Base-by-base conservation (phyloP, 2,797 vertebrate species). In the Gymnocypris eckloni region DNA sequence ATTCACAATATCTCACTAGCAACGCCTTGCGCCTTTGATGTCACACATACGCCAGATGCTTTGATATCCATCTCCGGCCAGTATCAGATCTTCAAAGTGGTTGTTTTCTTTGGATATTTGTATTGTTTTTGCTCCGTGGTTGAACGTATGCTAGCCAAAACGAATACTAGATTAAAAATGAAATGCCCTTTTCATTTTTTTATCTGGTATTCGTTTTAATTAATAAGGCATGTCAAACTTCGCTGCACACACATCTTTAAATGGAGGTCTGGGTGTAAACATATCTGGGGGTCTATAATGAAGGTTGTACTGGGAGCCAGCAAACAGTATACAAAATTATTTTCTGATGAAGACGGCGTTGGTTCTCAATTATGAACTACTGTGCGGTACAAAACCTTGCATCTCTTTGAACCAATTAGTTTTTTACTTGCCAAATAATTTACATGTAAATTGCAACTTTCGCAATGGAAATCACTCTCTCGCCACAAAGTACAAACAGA, bases 141-240 rank as follows among this genome's bases (percentile, higher is more conserved):
- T 80, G 43, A 86, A 83, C 84, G 79, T 72, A 67, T 80, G 84
- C 87, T 81, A 85, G 69, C 82, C 82, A 72, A n/a, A 59, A 64
- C 28, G 28, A 28, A 28, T 28, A 28, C 28, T 28, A 28, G 28
- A 28, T 28, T 28, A 28, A 28, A 28, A 28, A 28, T 28, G 28
- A 28, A 28, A 28, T 28, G 28, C 28, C 28, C 28, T 28, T 28
- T 28, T 28, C 28, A 28, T 28, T 28, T 80, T 86, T 88, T 79
- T 82, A 84, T 84, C 81, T 90, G 59, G 39, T 82, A 89, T 87
- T 86, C 45, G 37, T 82, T 86, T 76, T 76, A 82, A 82, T 87
- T 88, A 90, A 87, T 75, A 87, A 81, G 64, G 61, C 81, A 54
- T 7, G 33, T 87, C 83, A 75, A 70, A 72, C 64, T 59, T 77